Percentiles rank a stretch among this genome's conserved stretches.
Conservation (phyloP, 2,113 vertebrate genomes). For the Oenanthe oenanthe region DNA sequence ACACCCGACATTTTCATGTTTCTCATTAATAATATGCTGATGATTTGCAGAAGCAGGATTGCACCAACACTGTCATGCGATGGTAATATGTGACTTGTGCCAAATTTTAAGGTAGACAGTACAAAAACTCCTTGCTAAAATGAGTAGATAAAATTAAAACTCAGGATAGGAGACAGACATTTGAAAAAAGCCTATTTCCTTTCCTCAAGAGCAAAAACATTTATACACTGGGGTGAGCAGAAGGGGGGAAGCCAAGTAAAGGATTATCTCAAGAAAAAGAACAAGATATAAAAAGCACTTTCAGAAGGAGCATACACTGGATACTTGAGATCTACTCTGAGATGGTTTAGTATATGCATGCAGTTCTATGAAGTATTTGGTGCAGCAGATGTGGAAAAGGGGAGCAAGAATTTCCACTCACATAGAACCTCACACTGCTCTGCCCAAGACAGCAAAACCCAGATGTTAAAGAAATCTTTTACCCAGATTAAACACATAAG, state of each 20-base stretch:
- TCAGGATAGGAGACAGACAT: background rate
- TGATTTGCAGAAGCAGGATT: background rate
- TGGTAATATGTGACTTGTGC: background rate
- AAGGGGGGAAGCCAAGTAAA: background rate
- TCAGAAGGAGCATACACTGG: background rate
- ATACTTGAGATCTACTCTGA: background rate
- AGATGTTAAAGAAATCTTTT: background rate
- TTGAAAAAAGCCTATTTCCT: background rate
- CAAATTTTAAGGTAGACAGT: background rate
- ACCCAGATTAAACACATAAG: background rate
- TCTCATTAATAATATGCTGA: background rate
- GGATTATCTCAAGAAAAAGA: background rate
- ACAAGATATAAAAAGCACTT: background rate
- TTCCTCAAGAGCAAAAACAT: background rate
- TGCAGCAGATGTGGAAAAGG: background rate
- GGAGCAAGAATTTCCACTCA: background rate
- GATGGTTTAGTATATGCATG: background rate
- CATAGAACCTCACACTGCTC: rapidly evolving
- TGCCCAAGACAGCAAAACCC: background rate
- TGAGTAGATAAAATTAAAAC: background rate
- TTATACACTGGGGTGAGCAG: background rate
- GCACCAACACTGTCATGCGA: background rate
- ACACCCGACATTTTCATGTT: background rate
- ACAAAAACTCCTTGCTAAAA: background rate
- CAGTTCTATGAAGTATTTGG: background rate